Percentiles rank a stretch among this genome's conserved stretches.
Conservation (phyloP, 2,888 invertebrate species). For the Drosophila macrospina region DNA sequence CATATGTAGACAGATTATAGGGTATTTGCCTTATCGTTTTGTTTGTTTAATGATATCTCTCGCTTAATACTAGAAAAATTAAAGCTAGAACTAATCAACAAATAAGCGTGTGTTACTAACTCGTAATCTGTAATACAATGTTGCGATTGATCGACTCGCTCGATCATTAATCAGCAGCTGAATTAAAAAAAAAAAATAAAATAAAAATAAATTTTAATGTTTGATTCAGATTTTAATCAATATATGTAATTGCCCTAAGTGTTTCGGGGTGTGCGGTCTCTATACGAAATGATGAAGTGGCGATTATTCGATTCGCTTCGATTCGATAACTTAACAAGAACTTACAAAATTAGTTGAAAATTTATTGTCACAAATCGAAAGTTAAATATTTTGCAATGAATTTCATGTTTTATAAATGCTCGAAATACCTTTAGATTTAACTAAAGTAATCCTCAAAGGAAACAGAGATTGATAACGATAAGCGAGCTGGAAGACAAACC, state of each 20-base stretch:
- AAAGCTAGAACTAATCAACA: conserved; percentile 83
- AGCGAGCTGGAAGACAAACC: neutral
- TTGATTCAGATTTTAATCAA: conserved; percentile 19
- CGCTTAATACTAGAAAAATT: conserved; percentile 73
- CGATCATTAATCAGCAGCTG: conserved; percentile 58
- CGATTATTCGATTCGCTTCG: conserved; percentile 43
- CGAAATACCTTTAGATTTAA: conserved; percentile 37
- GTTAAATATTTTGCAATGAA: conserved; percentile 20
- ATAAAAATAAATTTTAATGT: neutral
- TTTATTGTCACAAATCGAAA: conserved; percentile 74
- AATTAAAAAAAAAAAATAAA: conserved; percentile 28
- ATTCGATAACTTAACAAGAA: conserved; percentile 59
- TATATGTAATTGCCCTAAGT: conserved; percentile 41
- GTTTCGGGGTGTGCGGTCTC: conserved; percentile 48
- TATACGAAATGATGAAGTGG: conserved; percentile 40
- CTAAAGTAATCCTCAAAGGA: conserved; percentile 33
- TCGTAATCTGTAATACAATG: conserved; percentile 82
- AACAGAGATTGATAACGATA: neutral
- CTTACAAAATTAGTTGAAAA: conserved; percentile 55
- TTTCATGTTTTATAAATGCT: conserved; percentile 29
- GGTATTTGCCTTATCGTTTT: conserved; percentile 35
- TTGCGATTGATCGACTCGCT: conserved; percentile 57
- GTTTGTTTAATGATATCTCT: conserved; percentile 48
- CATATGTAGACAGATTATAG: conserved; percentile 15
- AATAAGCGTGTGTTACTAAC: conserved; percentile 83